phyloP scores from a whole-genome alignment of 2,888 invertebrate species.

The Catonia carolina region DNA sequence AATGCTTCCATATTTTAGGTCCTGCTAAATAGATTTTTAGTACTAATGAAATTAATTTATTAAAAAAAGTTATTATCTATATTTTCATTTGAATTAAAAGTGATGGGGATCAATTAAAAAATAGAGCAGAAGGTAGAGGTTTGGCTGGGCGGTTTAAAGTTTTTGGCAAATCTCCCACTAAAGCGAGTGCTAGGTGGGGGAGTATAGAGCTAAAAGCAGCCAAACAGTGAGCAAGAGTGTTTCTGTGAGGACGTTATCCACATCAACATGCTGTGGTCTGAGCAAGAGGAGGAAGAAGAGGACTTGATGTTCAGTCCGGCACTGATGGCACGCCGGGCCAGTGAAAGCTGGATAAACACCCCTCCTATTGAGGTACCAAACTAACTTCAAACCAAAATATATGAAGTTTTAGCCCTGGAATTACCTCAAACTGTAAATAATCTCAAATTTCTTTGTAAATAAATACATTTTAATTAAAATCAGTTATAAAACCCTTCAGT shows the following conservation, averaged over 20 bases:
- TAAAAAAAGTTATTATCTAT: too few relatives aligned
- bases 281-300: slow-evolving; percentile 75
- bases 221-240: slow-evolving; percentile 34
- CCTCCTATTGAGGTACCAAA: slow-evolving; percentile 75
- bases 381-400: slow-evolving; percentile 5
- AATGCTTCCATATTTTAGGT: too few relatives aligned
- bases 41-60: too few relatives aligned
- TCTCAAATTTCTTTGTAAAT: too few relatives aligned
- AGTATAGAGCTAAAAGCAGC: slow-evolving; percentile 33
- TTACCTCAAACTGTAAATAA: too few relatives aligned
- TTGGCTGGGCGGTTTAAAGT: not conserved
- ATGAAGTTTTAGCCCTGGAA: too few relatives aligned
- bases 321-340: slow-evolving; percentile 75
- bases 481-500: too few relatives aligned
- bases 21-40: too few relatives aligned
- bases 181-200: slow-evolving; percentile 36
- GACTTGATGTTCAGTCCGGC: slow-evolving; percentile 83
- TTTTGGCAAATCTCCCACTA: slow-evolving; percentile 29
- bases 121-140: slow-evolving; percentile 7
- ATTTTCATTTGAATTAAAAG: too few relatives aligned
- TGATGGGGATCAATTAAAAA: slow-evolving; percentile 7
- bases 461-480: too few relatives aligned
- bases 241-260: slow-evolving; percentile 13
- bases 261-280: slow-evolving; percentile 52
- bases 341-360: slow-evolving; percentile 84